These are phyloP conservation scores for Ciona savignyi DNA, from an alignment of 23 tunicate genomes.

Conservation along the genomic window DNA sequence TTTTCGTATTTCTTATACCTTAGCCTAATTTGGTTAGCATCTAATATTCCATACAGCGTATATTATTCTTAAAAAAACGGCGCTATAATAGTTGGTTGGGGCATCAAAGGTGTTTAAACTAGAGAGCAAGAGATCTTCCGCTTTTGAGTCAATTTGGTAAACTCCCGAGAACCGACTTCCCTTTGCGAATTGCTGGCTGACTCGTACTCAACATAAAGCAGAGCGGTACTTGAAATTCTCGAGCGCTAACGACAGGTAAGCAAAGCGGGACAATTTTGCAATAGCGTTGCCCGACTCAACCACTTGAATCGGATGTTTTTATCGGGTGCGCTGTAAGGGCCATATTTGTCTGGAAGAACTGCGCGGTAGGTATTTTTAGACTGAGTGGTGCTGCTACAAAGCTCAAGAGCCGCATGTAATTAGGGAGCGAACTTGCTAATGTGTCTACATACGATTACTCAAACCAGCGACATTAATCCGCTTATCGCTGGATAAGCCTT, in stretches of 20 bases:
- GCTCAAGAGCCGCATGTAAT: not conserved
- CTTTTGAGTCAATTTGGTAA: not conserved
- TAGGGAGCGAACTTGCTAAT: not conserved
- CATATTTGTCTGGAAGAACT: not conserved
- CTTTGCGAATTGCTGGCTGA: not conserved
- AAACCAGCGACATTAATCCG: not conserved
- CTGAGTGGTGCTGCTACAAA: not conserved
- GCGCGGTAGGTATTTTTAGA: not conserved
- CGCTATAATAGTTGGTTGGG: not conserved
- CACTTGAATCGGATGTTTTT: not conserved
- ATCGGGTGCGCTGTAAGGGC: not conserved
- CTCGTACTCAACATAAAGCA: not conserved
- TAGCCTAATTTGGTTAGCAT: too few relatives aligned
- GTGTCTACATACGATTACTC: not conserved
- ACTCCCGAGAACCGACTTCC: not conserved
- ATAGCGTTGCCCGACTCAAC: not conserved
- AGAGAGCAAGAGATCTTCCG: not conserved
- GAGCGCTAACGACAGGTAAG: conserved; percentile 2
- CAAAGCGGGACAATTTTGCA: not conserved
- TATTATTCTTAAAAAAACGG: too few relatives aligned
- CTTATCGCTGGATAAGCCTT: not conserved
- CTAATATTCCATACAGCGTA: too few relatives aligned
- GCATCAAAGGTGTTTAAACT: not conserved
- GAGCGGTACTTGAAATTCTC: not conserved
- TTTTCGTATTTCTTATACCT: too few relatives aligned